These are phyloP conservation scores for Chouioia cunea DNA, from an alignment of 2,888 invertebrate species.

Conservation along the genomic window DNA sequence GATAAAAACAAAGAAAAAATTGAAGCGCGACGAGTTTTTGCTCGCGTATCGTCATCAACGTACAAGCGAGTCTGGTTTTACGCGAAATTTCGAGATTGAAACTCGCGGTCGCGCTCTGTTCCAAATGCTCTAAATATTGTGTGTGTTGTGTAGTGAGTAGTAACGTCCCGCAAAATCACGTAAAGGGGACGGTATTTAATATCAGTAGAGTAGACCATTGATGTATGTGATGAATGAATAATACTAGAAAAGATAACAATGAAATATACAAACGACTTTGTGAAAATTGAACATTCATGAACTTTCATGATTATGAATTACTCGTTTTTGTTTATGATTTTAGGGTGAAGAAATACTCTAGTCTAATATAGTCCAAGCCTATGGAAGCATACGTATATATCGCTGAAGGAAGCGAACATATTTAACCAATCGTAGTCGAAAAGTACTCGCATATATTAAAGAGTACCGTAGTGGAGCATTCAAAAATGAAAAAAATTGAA, in stretches of 20 bases:
- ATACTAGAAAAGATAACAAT: background rate
- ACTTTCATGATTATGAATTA: too few species aligned
- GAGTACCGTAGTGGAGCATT: conserved; percentile 47
- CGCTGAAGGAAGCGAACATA: conserved; percentile 6
- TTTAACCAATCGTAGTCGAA: conserved; percentile 43
- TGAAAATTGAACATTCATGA: conserved; percentile 13
- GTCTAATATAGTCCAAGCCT: too few species aligned
- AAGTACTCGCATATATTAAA: conserved; percentile 45
- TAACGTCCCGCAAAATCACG: background rate
- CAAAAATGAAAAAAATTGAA: conserved; percentile 45
- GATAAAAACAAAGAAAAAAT: conserved; percentile 22
- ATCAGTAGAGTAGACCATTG: background rate
- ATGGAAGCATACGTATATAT: too few species aligned
- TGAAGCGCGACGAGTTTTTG: background rate
- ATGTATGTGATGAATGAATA: background rate
- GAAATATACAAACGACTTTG: background rate
- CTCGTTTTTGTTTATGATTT: too few species aligned
- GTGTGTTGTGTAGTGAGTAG: conserved; percentile 18
- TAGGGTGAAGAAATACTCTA: too few species aligned
- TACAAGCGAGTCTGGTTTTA: background rate
- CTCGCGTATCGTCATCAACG: background rate
- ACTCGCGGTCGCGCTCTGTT: conserved; percentile 12
- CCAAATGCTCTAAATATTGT: background rate
- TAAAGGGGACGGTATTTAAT: background rate
- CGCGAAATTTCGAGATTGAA: background rate